Percentiles rank a stretch among this genome's conserved stretches.
Evolutionary conservation across 2,113 vertebrate species (phyloP).

Genomic region (Myotis lucifugus): DNA sequence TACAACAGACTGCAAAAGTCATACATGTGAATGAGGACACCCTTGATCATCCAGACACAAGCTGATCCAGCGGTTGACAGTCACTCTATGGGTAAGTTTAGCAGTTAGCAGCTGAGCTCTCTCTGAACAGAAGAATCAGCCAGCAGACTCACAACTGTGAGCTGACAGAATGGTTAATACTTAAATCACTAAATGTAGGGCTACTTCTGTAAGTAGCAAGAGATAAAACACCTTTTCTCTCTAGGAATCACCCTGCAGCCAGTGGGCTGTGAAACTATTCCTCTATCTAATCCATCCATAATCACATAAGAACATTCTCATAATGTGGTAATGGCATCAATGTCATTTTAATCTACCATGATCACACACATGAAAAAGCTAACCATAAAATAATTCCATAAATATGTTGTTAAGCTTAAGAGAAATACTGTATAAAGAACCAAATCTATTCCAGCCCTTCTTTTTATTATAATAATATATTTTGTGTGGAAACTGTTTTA

Average conservation of each 20-base stretch:
- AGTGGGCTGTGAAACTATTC: not conserved
- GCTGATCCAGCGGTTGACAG: accelerated
- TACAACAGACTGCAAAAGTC: not conserved
- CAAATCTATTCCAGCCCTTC: not conserved
- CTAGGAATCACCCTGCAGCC: not conserved
- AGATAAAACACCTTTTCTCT: not conserved
- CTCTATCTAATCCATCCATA: not conserved
- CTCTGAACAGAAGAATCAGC: not conserved
- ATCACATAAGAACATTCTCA: not conserved
- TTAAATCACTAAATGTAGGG: not conserved
- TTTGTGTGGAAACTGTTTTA: conserved; percentile 5
- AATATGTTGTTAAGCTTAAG: not conserved
- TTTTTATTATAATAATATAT: not conserved
- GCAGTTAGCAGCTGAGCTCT: not conserved
- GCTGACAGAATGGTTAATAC: not conserved
- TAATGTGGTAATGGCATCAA: not conserved
- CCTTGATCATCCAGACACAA: not conserved
- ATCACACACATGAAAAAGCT: not conserved
- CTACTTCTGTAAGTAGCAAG: not conserved
- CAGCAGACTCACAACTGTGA: not conserved
- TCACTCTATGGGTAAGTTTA: not conserved
- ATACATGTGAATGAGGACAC: not conserved
- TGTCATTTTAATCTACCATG: not conserved
- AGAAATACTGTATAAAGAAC: not conserved
- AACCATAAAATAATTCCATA: not conserved